phyloP scores from a whole-genome alignment of 2,113 vertebrate species.

The Ochotona curzoniae region DNA sequence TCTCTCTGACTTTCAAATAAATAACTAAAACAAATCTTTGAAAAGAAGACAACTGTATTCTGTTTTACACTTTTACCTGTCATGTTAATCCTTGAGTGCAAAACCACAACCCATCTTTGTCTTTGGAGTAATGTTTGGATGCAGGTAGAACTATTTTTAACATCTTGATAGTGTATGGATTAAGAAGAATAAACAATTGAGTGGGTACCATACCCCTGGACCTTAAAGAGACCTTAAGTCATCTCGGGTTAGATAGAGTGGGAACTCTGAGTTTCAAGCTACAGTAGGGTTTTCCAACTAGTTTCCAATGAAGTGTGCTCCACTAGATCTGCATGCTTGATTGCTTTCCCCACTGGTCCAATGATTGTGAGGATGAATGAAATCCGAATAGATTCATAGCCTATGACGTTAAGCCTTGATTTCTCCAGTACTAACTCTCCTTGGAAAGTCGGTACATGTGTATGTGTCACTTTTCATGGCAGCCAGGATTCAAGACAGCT shows the following conservation, averaged over 20 bases:
- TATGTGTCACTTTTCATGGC: background rate
- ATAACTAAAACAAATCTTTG: too few relatives aligned
- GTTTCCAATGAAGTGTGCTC: accelerated
- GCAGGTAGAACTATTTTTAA: background rate
- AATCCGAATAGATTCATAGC: background rate
- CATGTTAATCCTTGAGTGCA: background rate
- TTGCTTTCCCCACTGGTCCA: background rate
- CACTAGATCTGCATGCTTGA: background rate
- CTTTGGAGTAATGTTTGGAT: background rate
- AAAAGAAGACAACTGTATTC: background rate
- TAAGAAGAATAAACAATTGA: background rate
- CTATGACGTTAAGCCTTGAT: background rate
- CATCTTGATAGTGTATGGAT: background rate
- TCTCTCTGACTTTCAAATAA: too few relatives aligned
- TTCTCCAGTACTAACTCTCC: background rate
- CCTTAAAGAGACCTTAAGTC: background rate
- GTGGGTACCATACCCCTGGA: background rate
- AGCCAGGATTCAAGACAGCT: background rate
- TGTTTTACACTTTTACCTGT: background rate
- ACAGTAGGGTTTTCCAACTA: too few relatives aligned
- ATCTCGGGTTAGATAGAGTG: background rate
- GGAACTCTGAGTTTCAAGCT: background rate
- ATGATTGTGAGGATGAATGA: background rate
- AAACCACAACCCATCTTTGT: background rate
- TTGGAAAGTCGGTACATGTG: background rate